Evolutionary conservation across 1,140 invertebrate species (phyloP), one percentile per base, ranked within the genome.

Genomic region (Armadillidium nasatum): DNA sequence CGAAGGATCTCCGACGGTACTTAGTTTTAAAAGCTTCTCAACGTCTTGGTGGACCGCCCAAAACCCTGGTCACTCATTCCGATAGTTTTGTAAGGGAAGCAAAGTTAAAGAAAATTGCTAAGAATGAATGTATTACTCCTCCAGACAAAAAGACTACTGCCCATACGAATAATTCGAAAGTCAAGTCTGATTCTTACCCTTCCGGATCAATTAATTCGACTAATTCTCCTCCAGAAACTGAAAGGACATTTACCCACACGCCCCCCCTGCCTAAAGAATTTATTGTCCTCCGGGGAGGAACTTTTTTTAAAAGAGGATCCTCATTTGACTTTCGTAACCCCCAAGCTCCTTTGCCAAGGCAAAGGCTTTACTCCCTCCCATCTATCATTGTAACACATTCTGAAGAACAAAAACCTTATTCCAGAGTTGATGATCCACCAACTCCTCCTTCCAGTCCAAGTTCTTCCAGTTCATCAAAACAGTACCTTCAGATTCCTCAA

Each of bases 1-100:
- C 73, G 10, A 75, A 68, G 44, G 60, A 75, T 46, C 69, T 75
- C n/a, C 73, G 73, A 13, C 54, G 45, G 44, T 75, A 75, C 19
- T 75, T 75, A 33, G 73, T 75, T 4, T 11, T 19, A n/a, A 75
- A 75, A 19, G 73, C 73, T 2, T 44, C 50, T 7, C 50, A 60
- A 19, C 11, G 50, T 3, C 50, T 60, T 2, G 50, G 50, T 2
- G 50, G 50, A 13, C 50, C 50, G 3, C 11, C 50, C 50, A 60
- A 19, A 60, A 60, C 1, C 50, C 11, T 13, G 3, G 50, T 60
- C 50, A 1, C 50, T 19, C 19, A 15, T 19, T 33, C 33, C 6
- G 33, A 33, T 33, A 33, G 33, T 33, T 33, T 33, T 33, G 33
- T 33, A 6, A 33, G 33, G 33, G 50, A 60, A 19, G 11, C 2